These are phyloP conservation scores for Lucilia cuprina DNA, from an alignment of 1,140 invertebrate genomes.

Conservation along the genomic window DNA sequence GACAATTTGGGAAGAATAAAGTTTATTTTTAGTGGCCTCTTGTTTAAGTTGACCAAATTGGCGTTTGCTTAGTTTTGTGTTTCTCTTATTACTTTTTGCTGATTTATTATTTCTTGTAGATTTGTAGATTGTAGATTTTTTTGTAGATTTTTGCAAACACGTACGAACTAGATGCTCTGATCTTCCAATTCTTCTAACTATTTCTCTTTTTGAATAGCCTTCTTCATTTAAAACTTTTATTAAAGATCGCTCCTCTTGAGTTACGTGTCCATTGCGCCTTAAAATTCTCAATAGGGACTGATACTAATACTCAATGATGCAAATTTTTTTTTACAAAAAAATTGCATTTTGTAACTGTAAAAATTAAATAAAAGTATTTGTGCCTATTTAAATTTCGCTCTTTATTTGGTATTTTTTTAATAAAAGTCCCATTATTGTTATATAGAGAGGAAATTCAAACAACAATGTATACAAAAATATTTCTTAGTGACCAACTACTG, in stretches of 20 bases:
- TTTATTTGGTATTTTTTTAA: not conserved
- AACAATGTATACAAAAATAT: too few species aligned
- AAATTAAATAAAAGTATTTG: too few species aligned
- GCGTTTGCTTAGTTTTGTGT: not conserved
- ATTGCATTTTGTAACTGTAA: not conserved
- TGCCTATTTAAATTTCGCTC: not conserved
- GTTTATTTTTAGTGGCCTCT: too few species aligned
- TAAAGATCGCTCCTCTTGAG: not conserved
- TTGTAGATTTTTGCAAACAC: too few species aligned
- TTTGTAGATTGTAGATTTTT: too few species aligned
- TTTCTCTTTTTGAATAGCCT: constrained; percentile 4
- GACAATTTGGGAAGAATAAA: too few species aligned
- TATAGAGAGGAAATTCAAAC: too few species aligned
- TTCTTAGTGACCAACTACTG: too few species aligned
- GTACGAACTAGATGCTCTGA: too few species aligned
- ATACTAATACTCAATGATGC: not conserved
- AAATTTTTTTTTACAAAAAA: not conserved
- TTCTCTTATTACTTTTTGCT: too few species aligned
- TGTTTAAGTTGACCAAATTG: not conserved
- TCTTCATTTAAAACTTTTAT: not conserved
- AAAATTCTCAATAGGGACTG: not conserved
- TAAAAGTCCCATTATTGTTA: too few species aligned
- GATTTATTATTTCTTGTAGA: too few species aligned
- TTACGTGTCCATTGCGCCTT: not conserved
- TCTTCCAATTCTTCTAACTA: not conserved